Evolutionary conservation across 2,113 vertebrate genomes (phyloP), one percentile per base, ranked within the genome.

Genomic region (Scomber colias): DNA sequence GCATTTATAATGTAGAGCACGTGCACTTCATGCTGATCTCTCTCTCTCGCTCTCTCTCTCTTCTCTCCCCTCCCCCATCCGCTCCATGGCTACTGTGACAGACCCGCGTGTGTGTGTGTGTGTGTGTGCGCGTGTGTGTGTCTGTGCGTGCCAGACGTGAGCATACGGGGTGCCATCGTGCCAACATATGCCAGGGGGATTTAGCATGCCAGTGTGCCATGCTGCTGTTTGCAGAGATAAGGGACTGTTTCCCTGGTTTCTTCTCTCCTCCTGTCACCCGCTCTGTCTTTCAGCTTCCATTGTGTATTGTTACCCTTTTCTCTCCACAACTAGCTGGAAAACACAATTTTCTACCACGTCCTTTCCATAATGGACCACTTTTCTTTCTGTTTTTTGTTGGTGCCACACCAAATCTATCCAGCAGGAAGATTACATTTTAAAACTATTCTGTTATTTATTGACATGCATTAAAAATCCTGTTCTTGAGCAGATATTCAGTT

Each of bases 1-100:
- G 93, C 90, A 93, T 94, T 90, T 90, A 92, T 93, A 95, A 94
- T 95, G 88, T 91, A 85, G 78, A 91, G 87, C 90, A 93, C 77
- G 89, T 94, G 92, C 84, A 83, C 76, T 78, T 86, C 87, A 92
- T 91, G 84, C 87, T 88, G 89, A 90, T 92, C 79, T 67, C 79
- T 72, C 45, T 51, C 69, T 84, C 64, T 72, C 64, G 70, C 79
- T 27, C 57, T 45, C 55, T 80, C 64, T 69, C 45, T 54, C 69
- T 84, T 45, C 55, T 80, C 64, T 69, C 35, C 51, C 69, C 83
- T 65, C 75, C 60, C 50, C 73, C 76, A 67, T 75, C 85, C 65
- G 46, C 82, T 89, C 78, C 74, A n/a, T 73, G 87, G 90, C 83
- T 89, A 87, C 89, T 90, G 88, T 93, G 89, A 83, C 84, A 90